phyloP scores from a whole-genome alignment of 2,113 vertebrate genomes.

The Puma concolor region DNA sequence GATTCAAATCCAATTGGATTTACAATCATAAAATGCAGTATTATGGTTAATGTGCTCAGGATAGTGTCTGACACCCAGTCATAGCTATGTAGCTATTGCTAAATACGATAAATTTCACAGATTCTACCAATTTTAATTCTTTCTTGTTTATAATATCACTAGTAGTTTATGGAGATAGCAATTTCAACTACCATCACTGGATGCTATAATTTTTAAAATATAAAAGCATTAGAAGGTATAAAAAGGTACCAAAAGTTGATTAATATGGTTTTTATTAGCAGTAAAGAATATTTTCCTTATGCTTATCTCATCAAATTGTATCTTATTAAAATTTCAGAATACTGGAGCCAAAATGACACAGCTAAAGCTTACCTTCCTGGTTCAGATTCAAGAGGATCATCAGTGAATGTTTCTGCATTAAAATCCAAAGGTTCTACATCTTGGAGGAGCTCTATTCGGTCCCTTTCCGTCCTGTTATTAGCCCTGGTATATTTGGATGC shows the following conservation, averaged over 20 bases:
- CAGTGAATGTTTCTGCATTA: constrained; percentile 91
- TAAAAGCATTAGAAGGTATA: constrained; percentile 14
- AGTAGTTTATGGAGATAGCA: neutral
- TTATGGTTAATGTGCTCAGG: neutral
- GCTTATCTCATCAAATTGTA: neutral
- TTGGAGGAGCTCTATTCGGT: constrained; percentile 95
- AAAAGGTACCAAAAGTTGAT: constrained; percentile 21
- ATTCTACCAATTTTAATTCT: neutral
- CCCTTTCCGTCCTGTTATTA: constrained; percentile 90
- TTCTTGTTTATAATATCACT: constrained; percentile 27
- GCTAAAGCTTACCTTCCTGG: constrained; percentile 88
- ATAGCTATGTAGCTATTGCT: neutral
- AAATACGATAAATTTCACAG: constrained; percentile 21
- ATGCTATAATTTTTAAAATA: constrained; percentile 32
- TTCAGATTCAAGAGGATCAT: constrained; percentile 91
- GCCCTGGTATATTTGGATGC: constrained; percentile 92
- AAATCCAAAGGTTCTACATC: constrained; percentile 97
- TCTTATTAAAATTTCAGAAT: constrained; percentile 28
- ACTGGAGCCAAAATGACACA: neutral
- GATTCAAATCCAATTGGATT: constrained; percentile 26
- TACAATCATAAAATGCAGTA: neutral
- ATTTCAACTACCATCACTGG: neutral
- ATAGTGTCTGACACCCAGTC: neutral
- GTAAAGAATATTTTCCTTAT: neutral
- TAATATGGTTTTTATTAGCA: constrained; percentile 13